phyloP scores from a whole-genome alignment of 2,888 invertebrate genomes.

The Morpho helenor region DNA sequence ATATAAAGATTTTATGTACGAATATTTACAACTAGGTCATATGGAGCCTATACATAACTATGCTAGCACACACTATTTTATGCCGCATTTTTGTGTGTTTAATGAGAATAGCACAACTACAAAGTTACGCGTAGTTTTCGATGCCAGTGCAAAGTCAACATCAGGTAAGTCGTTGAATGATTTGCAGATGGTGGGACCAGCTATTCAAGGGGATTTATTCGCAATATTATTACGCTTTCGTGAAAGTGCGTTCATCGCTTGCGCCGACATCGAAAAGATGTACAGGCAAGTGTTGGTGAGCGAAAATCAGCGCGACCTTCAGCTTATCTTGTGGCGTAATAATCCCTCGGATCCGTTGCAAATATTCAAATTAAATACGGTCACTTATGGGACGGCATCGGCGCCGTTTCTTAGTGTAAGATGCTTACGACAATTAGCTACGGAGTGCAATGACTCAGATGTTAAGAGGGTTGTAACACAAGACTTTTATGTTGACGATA shows the following conservation, averaged over 20 bases:
- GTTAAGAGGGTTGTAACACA: slow-evolving; percentile 25
- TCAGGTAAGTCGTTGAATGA: slow-evolving; percentile 27
- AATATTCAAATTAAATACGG: slow-evolving; percentile 27
- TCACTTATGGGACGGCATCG: slow-evolving; percentile 31
- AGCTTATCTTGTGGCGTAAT: slow-evolving; percentile 19
- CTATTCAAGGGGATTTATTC: slow-evolving; percentile 29
- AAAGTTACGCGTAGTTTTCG: not conserved
- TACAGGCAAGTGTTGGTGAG: slow-evolving; percentile 19
- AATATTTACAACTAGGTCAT: not conserved
- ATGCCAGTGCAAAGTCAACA: slow-evolving; percentile 18
- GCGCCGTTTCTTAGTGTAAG: slow-evolving; percentile 37
- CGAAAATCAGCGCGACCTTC: slow-evolving; percentile 17
- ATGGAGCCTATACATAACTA: not conserved
- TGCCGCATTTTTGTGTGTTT: not conserved
- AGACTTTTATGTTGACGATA: slow-evolving; percentile 33
- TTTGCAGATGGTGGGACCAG: slow-evolving; percentile 26
- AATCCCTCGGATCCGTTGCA: slow-evolving; percentile 8
- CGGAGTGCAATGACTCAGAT: not conserved
- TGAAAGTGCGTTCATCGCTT: slow-evolving; percentile 24
- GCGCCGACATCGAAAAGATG: slow-evolving; percentile 32
- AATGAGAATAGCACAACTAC: not conserved
- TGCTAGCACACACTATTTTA: not conserved
- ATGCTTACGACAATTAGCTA: slow-evolving; percentile 34
- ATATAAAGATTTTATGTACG: not conserved
- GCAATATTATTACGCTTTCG: slow-evolving; percentile 30